Base-by-base conservation (phyloP, 2,888 invertebrate species). In the Lepidocyrtoides sp. region DNA sequence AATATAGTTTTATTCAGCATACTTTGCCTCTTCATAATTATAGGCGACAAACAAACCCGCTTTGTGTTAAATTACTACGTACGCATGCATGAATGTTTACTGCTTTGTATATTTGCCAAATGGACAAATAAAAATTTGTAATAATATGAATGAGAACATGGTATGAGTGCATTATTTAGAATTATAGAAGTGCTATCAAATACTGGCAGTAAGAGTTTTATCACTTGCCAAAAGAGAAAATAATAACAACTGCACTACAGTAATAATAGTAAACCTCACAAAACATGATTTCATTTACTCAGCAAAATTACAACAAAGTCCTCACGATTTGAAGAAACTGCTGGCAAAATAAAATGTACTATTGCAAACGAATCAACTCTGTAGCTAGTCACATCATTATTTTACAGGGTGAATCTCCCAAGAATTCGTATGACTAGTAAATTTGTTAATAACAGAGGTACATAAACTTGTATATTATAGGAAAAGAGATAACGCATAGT, bases 171-270 rank as follows among this genome's bases (percentile, higher is more conserved):
- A 44, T 12, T 44, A 44, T 12, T 8, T 1, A 8, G 44, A 8
- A 44, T 44, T 1, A 44, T 44, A 51, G 1, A 23, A 23, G 60
- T 10, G 26, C 8, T 23, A 20, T 60, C 23, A 23, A 2, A 4
- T 51, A 51, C 51, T 51, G 51, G 5, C 51, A 26, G 60, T 26
- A 60, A 60, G 26, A 26, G 7, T 60, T 60, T 60, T 60, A 60
- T 23, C 26, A 8, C 26, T 60, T 60, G 60, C 60, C 60, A 60
- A 60, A 60, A 60, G 26, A 51, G 60, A 60, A 60, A 23, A 60
- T 26, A 60, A 10, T 10, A 17, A 51, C 2, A 5, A 14, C 14
- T 8, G 10, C 60, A n/a, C n/a, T n/a, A n/a, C n/a, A n/a, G n/a
- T n/a, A n/a, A 2, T 12, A 2, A 51, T 51, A 17, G 17, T n/a